These are phyloP conservation scores for Crenichthys baileyi DNA, from an alignment of 2,797 vertebrate genomes.

Conservation along the genomic window DNA sequence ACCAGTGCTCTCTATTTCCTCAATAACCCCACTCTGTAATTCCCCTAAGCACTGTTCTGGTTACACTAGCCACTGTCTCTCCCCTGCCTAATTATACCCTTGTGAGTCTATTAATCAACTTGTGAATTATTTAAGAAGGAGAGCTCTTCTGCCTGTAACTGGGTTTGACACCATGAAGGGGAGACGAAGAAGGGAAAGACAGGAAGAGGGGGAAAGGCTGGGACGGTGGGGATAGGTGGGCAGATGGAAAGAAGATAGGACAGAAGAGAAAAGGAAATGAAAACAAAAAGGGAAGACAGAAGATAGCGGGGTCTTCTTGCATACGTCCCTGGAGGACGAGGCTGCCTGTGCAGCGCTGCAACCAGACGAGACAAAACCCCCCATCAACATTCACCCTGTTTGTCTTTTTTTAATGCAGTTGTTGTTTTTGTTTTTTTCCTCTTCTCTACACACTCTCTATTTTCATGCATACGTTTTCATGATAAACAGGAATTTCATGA, in stretches of 20 bases:
- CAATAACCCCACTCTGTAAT: constrained; percentile 90
- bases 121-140: constrained; percentile 98
- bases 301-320: constrained; percentile 76
- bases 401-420: constrained; percentile 60
- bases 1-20: constrained; percentile 87
- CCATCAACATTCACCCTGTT: constrained; percentile 81
- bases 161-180: constrained; percentile 87
- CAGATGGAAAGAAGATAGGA: constrained; percentile 45
- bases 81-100: constrained; percentile 99
- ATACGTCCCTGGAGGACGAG: constrained; percentile 84
- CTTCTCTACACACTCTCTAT: constrained; percentile 65
- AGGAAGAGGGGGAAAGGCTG: constrained; percentile 32
- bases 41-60: constrained; percentile 98
- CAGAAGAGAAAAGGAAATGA: constrained; percentile 51
- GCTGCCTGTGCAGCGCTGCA: constrained; percentile 61
- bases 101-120: constrained; percentile 99
- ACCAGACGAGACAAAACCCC: constrained; percentile 76
- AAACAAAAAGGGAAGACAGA: constrained; percentile 53
- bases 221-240: constrained; percentile 39
- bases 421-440: constrained; percentile 46
- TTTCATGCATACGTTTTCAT: constrained; percentile 84
- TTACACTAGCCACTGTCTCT: constrained; percentile 95
- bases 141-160: constrained; percentile 92
- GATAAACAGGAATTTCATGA: constrained; percentile 85
- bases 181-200: constrained; percentile 51